Base-by-base conservation (phyloP, 2,797 vertebrate genomes). In the Notolabrus celidotus region DNA sequence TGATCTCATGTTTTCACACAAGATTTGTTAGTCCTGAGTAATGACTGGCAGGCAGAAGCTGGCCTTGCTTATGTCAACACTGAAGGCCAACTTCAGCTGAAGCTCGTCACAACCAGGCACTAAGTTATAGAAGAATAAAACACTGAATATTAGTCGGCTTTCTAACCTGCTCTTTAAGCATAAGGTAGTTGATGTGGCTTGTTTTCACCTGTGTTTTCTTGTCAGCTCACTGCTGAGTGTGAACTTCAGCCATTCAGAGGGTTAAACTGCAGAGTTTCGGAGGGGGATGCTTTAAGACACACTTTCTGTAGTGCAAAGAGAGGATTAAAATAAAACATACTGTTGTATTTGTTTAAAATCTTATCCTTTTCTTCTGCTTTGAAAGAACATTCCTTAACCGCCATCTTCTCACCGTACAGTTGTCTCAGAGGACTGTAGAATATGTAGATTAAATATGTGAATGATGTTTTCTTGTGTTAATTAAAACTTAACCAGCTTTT, bases 271-370 rank as follows among this genome's bases (percentile, higher is more conserved):
- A 53, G 60, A 15, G 55, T 34, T n/a, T 72, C 33, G 50, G 47
- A 67, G 67, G 74, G 80, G 69, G 79, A 83, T 83, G 69, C 77
- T 82, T 75, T 73, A 74, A 78, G 76, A 19, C 41, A 42, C 16
- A 31, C 20, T 53, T 46, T 67, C 27, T 78, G 72, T 69, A 60
- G 67, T 75, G 77, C 65, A 70, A 78, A 53, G n/a, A 45, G 47
- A 42, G 52, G 45, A 29, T 17, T 63, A 12, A 39, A 20, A 29
- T 38, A 38, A 60, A 67, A 33, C 25, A 56, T 10, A 38, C 17
- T 11, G 0, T 41, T 6, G 8, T 33, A 51, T 51, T 34, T 55
- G 22, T 49, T 54, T 79, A 11, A 53, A 57, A 50, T 33, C 1
- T 23, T 23, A n/a, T 58, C 20, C 38, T 52, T 19, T 56, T 17